phyloP scores from a whole-genome alignment of 2,797 vertebrate species.

The Todus mexicanus region DNA sequence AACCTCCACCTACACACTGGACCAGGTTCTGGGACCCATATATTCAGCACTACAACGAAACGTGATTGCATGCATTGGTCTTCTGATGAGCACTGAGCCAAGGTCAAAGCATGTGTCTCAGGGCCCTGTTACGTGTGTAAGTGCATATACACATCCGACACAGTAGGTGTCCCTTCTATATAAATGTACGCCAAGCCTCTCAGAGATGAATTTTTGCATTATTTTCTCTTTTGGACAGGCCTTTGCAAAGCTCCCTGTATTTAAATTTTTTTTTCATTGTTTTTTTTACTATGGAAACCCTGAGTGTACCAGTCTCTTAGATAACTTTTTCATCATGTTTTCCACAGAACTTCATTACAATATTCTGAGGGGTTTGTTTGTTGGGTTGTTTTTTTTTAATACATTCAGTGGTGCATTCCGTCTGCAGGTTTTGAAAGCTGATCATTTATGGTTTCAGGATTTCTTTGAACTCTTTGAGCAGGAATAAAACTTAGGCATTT shows the following conservation, averaged over 20 bases:
- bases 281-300: not conserved
- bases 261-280: not conserved
- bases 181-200: not conserved
- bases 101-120: not conserved
- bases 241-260: not conserved
- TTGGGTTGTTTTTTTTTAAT: not conserved
- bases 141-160: accelerated
- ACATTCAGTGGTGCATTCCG: not conserved
- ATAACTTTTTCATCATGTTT: conserved; percentile 12
- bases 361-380: not conserved
- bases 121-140: not conserved
- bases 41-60: not conserved
- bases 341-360: conserved; percentile 6
- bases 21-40: not conserved
- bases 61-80: not conserved
- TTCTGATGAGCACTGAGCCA: not conserved
- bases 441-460: not conserved
- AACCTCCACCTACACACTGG: not conserved
- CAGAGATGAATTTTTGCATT: not conserved
- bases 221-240: not conserved
- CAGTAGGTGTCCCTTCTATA: not conserved
- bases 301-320: not conserved
- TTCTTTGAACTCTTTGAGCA: not conserved
- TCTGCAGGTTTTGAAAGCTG: not conserved
- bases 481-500: not conserved